Base-by-base conservation (phyloP, 2,797 vertebrate species). In the Urosaurus nigricauda region DNA sequence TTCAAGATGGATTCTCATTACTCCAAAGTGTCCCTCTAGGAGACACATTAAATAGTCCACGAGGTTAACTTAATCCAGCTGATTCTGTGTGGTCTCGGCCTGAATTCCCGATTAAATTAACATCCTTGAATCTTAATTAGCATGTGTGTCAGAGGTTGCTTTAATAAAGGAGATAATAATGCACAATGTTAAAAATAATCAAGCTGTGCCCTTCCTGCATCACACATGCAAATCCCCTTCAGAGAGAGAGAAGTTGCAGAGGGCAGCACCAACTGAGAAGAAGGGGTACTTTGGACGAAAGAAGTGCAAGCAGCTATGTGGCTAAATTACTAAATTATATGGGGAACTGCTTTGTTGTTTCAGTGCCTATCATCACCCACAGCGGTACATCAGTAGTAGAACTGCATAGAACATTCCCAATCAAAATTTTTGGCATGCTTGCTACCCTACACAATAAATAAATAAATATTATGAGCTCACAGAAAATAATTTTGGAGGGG, bases 41-140 rank as follows among this genome's bases (percentile, higher is more conserved):
- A 93, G 82, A 88, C 85, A 92, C 87, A 90, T 93, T 95, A 91
- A 89, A 89, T 63, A 91, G 92, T 90, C 92, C 91, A 85, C 90
- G 92, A 95, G 94, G 94, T 94, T 95, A 96, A 95, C 94, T 92
- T 93, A 91, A 82, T 91, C 93, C 92, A 93, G 84, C 89, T 84
- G 88, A 91, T 89, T 91, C 94, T 94, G 89, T 84, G 90, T 94
- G 92, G 93, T 89, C 95, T 88, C 89, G 91, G 91, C 91, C 94
- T 84, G 85, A 68, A 92, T 91, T 95, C 92, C 93, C 91, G 86
- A 88, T 95, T 95, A 93, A 95, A 95, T 95, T 93, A 96, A 92
- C 88, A 95, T 88, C 94, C 95, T 95, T 92, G 82, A 93, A 88
- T 90, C 89, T 95, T 96, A 93, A 79, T 95, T 94, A 95, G 93